Evolutionary conservation across 2,888 invertebrate genomes (phyloP), one percentile per base, ranked within the genome.

Genomic region (Rhogogaster chlorosoma): DNA sequence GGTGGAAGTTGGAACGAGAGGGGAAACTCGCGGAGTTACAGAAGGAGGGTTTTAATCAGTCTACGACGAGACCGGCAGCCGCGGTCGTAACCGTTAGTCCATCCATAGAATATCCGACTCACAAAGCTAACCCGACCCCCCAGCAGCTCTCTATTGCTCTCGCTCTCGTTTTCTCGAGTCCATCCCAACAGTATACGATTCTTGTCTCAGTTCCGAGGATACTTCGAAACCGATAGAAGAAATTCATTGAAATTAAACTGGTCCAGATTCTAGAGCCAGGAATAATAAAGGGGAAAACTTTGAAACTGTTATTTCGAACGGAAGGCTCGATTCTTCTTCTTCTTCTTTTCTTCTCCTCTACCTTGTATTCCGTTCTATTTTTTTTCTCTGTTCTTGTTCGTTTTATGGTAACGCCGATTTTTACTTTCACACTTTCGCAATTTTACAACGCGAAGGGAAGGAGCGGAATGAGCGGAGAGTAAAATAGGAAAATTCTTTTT

Each of bases 41-140:
- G 38, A 67, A 78, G 77, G 86, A 86, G 86, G 86, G 87, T 85
- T 87, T 87, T 87, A 87, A 87, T 87, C 87, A 86, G 86, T 29
- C 57, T 32, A 26, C 78, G 83, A 75, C 61, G 86, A 67, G 64
- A 38, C 32, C 61, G 61, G 61, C 57, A 49, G 22, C 80, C 22
- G 38, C 22, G 38, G 36, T 61, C 15, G 57, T 36, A 38, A 61
- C 80, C n/a, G 57, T 36, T 38, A 22, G 61, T 61, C 80, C 57
- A 57, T 80, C 80, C 57, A 36, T 57, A 36, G 61, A 61, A 80
- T 61, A 80, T 80, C 78, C 57, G 36, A 61, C 57, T 61, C 61
- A 22, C 36, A 32, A 77, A 77, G 32, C 49, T 29, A 49, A 32
- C 29, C 73, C 73, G 42, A 9, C 18, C 42, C 42, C 29, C 32